Evolutionary conservation across 1,140 invertebrate species (phyloP), one percentile per base, ranked within the genome.

Genomic region (Reticulitermes speratus): DNA sequence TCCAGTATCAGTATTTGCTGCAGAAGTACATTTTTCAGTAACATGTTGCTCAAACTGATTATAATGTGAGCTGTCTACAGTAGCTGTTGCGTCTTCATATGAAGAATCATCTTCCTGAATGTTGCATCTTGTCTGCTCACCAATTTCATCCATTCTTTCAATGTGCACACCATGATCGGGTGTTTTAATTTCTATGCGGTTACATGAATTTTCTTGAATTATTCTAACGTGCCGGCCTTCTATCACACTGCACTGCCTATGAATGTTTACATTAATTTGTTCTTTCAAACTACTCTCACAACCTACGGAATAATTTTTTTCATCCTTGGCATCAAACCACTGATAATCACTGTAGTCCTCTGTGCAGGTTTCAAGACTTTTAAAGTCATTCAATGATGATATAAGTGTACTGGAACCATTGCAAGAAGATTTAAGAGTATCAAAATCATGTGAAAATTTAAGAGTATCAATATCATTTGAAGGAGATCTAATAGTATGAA

Each of bases 281-380:
- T 30, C 65, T n/a, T 30, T 75, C n/a, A 75, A 25, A 30, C 16
- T n/a, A 30, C 30, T 75, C 12, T 75, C n/a, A 75, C n/a, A 75
- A 75, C n/a, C 65, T n/a, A 30, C 7, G 25, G 9, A n/a, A 75
- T 30, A 1, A 75, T 8, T 30, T 30, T 75, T 30, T 12, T 84
- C 38, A 45, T 87, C 86, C 30, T 82, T 84, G 38, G 87, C 87
- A 65, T 87, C 87, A 83, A 82, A 87, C 87, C 87, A 87, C 59
- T 83, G 82, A 83, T 86, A 86, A 55, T 86, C 85, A 82, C 85
- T 86, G n/a, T 86, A 86, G n/a, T 86, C 85, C 21, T 75, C 85
- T 44, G 85, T 82, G 25, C 81, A 86, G 44, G 75, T 82, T 44
- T 82, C 23, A 32, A 86, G 81, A 83, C 75, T 86, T 9, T 75